Evolutionary conservation across 2,113 vertebrate species (phyloP).

Genomic region (Polyodon spathula): DNA sequence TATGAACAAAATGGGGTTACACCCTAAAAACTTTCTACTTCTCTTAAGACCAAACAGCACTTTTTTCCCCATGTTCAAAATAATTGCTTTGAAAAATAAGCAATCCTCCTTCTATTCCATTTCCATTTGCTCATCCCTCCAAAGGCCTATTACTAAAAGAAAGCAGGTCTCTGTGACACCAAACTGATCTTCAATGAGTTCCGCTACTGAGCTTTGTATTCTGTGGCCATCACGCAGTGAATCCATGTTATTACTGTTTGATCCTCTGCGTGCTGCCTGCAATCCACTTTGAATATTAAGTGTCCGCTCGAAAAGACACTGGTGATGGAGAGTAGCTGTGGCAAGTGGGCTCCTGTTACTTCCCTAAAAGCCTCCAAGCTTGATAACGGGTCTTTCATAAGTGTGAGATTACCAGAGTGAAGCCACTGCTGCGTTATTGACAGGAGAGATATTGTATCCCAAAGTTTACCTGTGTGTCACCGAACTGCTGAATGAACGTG

Average conservation of each 20-base stretch:
- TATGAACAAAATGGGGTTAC: no score
- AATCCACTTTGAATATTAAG: slow-evolving; percentile 50
- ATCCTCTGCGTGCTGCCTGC: slow-evolving; percentile 43
- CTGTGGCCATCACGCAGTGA: slow-evolving; percentile 31
- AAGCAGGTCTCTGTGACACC: slow-evolving; percentile 6
- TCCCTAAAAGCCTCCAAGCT: slow-evolving; percentile 27
- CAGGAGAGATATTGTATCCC: slow-evolving; percentile 14
- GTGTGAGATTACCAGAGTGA: slow-evolving; percentile 18
- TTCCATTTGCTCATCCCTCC: background rate
- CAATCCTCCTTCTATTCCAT: no score
- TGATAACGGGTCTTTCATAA: slow-evolving; percentile 30
- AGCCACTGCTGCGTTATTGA: slow-evolving; percentile 13
- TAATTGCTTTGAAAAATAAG: background rate
- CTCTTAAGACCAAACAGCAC: no score
- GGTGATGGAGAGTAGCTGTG: slow-evolving; percentile 33
- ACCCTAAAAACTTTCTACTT: no score
- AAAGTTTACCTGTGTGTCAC: slow-evolving; percentile 5
- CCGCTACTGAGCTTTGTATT: slow-evolving; percentile 33
- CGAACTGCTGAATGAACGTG: background rate
- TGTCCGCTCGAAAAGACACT: slow-evolving; percentile 36
- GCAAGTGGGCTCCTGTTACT: slow-evolving; percentile 23
- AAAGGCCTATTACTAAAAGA: background rate
- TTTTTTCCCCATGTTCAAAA: no score
- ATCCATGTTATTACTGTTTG: slow-evolving; percentile 41
- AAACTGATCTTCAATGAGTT: slow-evolving; percentile 24